These are phyloP conservation scores for Corythaixoides concolor DNA, from an alignment of 2,113 vertebrate genomes.

Conservation along the genomic window DNA sequence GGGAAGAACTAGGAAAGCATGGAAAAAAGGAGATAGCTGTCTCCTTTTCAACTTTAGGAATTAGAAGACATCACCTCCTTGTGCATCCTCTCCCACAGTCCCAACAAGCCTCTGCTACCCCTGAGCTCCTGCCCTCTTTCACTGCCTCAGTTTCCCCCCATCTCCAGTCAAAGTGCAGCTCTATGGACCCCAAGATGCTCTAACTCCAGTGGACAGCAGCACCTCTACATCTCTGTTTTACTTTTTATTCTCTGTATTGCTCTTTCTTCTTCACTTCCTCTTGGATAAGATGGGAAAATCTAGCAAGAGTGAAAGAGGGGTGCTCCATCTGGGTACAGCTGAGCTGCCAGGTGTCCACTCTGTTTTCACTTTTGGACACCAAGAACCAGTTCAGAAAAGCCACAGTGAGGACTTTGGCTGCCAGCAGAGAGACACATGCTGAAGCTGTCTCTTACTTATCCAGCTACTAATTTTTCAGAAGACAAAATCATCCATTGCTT, in stretches of 20 bases:
- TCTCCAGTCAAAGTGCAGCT: background rate
- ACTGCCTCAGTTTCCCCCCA: background rate
- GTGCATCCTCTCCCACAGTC: background rate
- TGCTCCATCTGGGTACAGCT: background rate
- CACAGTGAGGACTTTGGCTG: background rate
- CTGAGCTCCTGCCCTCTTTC: background rate
- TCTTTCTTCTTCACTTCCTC: background rate
- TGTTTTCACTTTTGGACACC: background rate
- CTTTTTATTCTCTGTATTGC: background rate
- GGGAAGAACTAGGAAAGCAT: background rate
- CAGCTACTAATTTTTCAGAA: background rate
- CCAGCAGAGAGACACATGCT: background rate
- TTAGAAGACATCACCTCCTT: background rate
- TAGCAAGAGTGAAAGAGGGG: background rate
- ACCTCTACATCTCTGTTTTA: background rate
- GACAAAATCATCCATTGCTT: background rate
- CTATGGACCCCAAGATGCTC: background rate
- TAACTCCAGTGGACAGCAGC: background rate
- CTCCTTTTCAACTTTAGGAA: background rate
- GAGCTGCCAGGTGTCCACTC: fast-evolving
- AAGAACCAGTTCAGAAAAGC: background rate
- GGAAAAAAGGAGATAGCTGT: background rate
- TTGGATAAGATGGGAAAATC: background rate
- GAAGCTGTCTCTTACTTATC: background rate
- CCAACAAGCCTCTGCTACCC: fast-evolving